Base-by-base conservation (phyloP, 2,797 vertebrate genomes). In the Sebastes minor region DNA sequence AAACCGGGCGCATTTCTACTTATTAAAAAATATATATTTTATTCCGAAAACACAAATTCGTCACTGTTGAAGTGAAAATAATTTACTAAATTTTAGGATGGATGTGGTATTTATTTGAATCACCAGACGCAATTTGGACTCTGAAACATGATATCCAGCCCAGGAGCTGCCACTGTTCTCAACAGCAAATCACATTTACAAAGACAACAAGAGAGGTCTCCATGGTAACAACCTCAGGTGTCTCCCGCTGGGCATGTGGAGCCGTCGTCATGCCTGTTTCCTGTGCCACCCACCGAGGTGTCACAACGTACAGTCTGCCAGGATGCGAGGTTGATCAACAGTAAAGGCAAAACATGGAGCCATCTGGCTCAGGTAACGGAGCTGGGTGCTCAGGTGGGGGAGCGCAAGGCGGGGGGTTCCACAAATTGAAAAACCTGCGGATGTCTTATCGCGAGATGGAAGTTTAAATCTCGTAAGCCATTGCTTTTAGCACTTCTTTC, bases 241-340 rank as follows among this genome's bases (percentile, higher is more conserved):
- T 92, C 86, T 90, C 91, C 91, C 87, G 67, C 55, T 61, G 85
- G 91, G 88, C 90, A 87, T 89, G 91, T 88, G 77, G 76, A 88
- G 78, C 67, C 60, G 67, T 77, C 75, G 22, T 68, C 82, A 76
- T 83, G 89, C 88, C 91, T 81, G 91, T 67, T 95, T 95, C 93
- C 92, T 91, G 86, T 87, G 84, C 91, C 89, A 91, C 87, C 89
- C 87, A 84, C 83, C 7, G 87, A 93, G 92, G 91, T 88, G 90
- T 90, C 87, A 88, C 68, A 57, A 13, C 12, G 46, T 73, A 85
- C 86, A 77, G 80, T 61, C 87, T 91, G 90, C 81, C 87, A 88
- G 84, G 90, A 91, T 82, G 88, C 79, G 52, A 71, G 65, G 42
- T 60, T 90, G 82, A 91, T 88, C 80, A 62, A 70, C 73, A 23